Conservation (phyloP, 2,113 vertebrate genomes). For the Thomomys bottae region DNA sequence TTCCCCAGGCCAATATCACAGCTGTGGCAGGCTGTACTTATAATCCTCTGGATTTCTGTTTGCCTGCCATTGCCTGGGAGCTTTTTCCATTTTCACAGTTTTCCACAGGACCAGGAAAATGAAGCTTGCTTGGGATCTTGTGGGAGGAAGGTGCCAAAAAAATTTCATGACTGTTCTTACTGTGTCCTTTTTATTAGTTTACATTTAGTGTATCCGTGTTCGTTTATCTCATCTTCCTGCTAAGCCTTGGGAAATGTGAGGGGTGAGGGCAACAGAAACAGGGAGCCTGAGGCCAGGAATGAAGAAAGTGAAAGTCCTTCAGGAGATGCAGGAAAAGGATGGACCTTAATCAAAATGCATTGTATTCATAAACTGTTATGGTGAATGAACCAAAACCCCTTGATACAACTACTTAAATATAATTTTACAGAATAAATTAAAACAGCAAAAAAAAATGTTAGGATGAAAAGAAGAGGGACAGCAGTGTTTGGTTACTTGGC, state of each 20-base stretch:
- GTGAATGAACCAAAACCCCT: too few relatives aligned
- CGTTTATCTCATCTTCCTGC: not conserved
- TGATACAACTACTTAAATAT: too few relatives aligned
- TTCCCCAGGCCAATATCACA: not conserved
- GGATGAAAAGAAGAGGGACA: not conserved
- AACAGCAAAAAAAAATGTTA: not conserved
- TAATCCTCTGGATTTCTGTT: not conserved
- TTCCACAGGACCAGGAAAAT: constrained; percentile 51
- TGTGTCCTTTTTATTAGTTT: not conserved
- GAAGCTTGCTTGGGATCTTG: constrained; percentile 53
- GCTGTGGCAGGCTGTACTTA: not conserved
- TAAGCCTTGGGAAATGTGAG: not conserved
- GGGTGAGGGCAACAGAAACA: not conserved
- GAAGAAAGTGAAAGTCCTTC: not conserved
- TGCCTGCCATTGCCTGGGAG: not conserved
- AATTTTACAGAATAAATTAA: too few relatives aligned
- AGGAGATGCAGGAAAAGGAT: constrained; percentile 45
- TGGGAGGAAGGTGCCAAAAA: constrained; percentile 11
- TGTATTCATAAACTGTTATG: too few relatives aligned
- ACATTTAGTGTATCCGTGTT: rapidly evolving
- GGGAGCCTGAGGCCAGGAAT: not conserved
- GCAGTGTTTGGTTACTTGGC: not conserved
- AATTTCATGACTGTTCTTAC: constrained; percentile 16
- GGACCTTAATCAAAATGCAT: not conserved
- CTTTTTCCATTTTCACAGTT: not conserved